Evolutionary conservation across 2,888 invertebrate species (phyloP).

Genomic region (Pristionchus maxplancki): DNA sequence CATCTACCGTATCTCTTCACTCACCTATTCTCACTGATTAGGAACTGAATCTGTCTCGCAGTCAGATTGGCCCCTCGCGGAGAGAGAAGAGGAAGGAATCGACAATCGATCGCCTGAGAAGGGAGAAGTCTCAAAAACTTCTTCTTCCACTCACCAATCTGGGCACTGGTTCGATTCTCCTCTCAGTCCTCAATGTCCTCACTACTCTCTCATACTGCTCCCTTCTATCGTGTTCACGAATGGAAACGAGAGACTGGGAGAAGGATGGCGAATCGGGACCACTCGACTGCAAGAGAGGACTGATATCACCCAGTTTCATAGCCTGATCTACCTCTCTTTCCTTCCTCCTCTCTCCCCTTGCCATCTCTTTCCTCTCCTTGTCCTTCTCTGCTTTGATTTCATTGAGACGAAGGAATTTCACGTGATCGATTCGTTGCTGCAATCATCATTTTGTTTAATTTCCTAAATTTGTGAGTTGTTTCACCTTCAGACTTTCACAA

Average conservation of each 20-base stretch:
- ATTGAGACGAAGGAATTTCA: slow-evolving; percentile 48
- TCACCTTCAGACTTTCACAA: slow-evolving; percentile 31
- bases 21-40: slow-evolving; percentile 63
- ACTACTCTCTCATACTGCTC: slow-evolving; percentile 5
- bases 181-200: not conserved
- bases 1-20: slow-evolving; percentile 30
- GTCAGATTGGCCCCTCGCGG: slow-evolving; percentile 69
- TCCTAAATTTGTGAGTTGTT: not conserved
- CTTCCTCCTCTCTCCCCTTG: not conserved
- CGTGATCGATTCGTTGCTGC: slow-evolving; percentile 46
- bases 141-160: not conserved
- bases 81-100: slow-evolving; percentile 67
- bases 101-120: slow-evolving; percentile 67
- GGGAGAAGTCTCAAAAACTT: not conserved
- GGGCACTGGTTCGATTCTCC: not conserved
- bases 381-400: slow-evolving; percentile 46
- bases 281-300: not conserved
- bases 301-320: not conserved
- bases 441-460: not conserved
- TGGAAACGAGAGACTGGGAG: not conserved
- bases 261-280: not conserved
- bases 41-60: slow-evolving; percentile 66
- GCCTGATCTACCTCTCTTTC: not conserved
- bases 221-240: not conserved
- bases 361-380: slow-evolving; percentile 19